These are phyloP conservation scores for Xylocopa sonorina DNA, from an alignment of 1,140 invertebrate genomes.

Conservation along the genomic window DNA sequence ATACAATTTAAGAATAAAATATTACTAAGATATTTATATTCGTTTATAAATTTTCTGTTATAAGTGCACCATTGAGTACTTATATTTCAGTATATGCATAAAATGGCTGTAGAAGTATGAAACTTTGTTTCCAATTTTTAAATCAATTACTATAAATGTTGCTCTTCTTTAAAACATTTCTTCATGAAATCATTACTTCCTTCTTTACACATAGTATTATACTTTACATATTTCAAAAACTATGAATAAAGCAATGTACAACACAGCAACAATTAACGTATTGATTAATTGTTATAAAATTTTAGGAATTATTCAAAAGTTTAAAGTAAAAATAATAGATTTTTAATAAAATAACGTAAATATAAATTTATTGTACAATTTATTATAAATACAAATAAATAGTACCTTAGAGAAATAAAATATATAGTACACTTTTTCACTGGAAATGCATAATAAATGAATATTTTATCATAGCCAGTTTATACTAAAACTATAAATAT, in stretches of 20 bases:
- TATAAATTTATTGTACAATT: slow-evolving; percentile 9
- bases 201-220: not conserved
- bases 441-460: not conserved
- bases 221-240: not conserved
- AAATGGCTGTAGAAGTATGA: not conserved
- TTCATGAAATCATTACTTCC: not conserved
- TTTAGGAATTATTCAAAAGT: not conserved
- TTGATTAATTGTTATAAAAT: not conserved
- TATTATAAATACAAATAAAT: slow-evolving; percentile 15
- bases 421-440: not conserved
- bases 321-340: slow-evolving; percentile 14
- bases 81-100: not conserved
- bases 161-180: not conserved
- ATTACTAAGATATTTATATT: slow-evolving; percentile 17
- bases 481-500: not conserved
- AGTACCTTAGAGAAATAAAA: not conserved
- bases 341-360: not conserved
- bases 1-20: slow-evolving; percentile 2
- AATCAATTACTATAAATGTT: slow-evolving; percentile 2
- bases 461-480: not conserved
- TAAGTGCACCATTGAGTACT: not conserved
- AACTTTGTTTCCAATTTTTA: slow-evolving; percentile 1
- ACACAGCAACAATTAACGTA: not conserved
- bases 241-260: not conserved
- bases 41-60: slow-evolving; percentile 41